Evolutionary conservation across 2,888 invertebrate genomes (phyloP).

Genomic region (Agrochola macilenta): DNA sequence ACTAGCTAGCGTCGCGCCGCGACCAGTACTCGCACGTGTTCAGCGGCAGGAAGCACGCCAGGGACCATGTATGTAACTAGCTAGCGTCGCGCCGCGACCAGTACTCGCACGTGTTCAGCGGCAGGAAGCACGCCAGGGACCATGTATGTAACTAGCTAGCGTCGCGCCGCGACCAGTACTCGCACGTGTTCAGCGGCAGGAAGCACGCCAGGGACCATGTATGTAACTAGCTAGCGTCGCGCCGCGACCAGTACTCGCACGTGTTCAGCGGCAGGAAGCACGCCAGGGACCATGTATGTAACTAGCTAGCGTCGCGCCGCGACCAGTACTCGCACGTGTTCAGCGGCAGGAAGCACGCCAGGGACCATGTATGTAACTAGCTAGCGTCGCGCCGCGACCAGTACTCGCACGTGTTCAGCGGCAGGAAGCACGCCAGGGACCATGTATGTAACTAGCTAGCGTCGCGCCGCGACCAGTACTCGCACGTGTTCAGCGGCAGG

Average conservation of each 20-base stretch:
- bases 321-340: conserved; percentile 84
- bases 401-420: conserved; percentile 83
- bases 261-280: conserved; percentile 78
- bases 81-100: conserved; percentile 74
- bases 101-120: conserved; percentile 83
- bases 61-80: conserved; percentile 58
- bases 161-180: conserved; percentile 78
- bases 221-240: conserved; percentile 61
- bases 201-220: conserved; percentile 61
- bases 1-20: conserved; percentile 68
- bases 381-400: conserved; percentile 74
- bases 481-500: conserved; percentile 81
- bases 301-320: conserved; percentile 68
- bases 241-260: conserved; percentile 81
- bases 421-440: conserved; percentile 67
- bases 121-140: conserved; percentile 67
- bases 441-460: conserved; percentile 51
- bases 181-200: conserved; percentile 81
- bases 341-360: conserved; percentile 67
- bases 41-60: conserved; percentile 67
- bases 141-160: conserved; percentile 51
- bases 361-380: conserved; percentile 58
- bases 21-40: conserved; percentile 84
- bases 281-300: conserved; percentile 54
- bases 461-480: conserved; percentile 78